Base-by-base conservation (phyloP, 2,888 invertebrate genomes). In the Agapetus fuscipes region DNA sequence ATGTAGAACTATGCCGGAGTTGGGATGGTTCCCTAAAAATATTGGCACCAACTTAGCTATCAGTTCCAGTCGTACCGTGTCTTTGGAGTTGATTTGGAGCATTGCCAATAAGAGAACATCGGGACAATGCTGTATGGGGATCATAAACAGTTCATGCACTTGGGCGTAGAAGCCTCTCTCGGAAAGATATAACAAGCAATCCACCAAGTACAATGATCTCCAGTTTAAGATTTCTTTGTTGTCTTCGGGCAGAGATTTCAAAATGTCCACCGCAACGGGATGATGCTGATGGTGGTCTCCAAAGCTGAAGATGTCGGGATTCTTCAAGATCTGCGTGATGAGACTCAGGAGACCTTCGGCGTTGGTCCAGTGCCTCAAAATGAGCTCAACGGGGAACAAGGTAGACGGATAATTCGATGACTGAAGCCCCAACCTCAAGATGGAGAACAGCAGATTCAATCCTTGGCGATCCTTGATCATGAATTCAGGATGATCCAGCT, bases 171-270 rank as follows among this genome's bases (percentile, higher is more conserved):
- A 79, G 3, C 93, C 93, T 46, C 83, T 77, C 51, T 95, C 95
- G 2, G 91, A 85, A 50, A 96, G 76, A 53, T 80, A 80, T 41
- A 98, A 64, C 34, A 98, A 63, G 17, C 88, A 70, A 57, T 97
- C 95, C 1, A 96, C 80, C 42, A 98, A 72, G 57, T 94, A 91
- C 42, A 95, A 62, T 2, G 90, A 94, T 49, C 91, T 82, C 96
- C 96, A 97, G 13, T 86, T 86, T 30, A 83, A 79, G 30, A 94
- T 78, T 58, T 95, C 95, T 59, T 94, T 89, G 59, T 90, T 91
- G 52, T 95, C 93, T 66, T 97, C 97, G 0, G 96, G 96, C 4
- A 88, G 84, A 9, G 90, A 84, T 66, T 98, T 98, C 26, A 97
- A 63, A 48, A 89, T 77, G 53, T 95, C 93, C 30, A 89, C 81